Conservation (phyloP, 2,888 invertebrate species). For the Prosapia bicincta region DNA sequence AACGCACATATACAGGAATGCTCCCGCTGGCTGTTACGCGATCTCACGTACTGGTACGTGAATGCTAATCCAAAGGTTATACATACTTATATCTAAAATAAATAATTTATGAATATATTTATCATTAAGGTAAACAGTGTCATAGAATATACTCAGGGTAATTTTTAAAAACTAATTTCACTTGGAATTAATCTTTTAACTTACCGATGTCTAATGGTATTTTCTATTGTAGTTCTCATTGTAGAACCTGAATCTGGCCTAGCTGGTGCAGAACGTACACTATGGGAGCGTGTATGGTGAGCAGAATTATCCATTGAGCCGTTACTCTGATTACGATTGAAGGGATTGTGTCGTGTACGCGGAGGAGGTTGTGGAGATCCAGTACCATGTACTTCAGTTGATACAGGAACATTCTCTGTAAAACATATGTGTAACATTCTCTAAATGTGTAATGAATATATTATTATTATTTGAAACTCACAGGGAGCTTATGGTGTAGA, state of each 20-base stretch:
- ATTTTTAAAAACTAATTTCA: too few species aligned
- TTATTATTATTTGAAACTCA: too few species aligned
- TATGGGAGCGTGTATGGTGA: conserved; percentile 53
- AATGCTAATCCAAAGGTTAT: too few species aligned
- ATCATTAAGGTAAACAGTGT: neutral
- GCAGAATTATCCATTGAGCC: conserved; percentile 42
- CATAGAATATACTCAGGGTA: too few species aligned
- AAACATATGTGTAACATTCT: too few species aligned
- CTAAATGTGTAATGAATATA: too few species aligned
- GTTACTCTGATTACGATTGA: conserved; percentile 54
- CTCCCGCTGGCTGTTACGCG: too few species aligned
- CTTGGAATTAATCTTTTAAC: neutral
- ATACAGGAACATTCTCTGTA: conserved; percentile 34
- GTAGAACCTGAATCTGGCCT: conserved; percentile 36
- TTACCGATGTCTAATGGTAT: conserved; percentile 22
- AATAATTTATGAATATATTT: too few species aligned
- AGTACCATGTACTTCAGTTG: conserved; percentile 26
- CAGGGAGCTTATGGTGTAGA: too few species aligned
- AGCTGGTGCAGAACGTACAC: conserved; percentile 52
- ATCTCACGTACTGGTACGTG: too few species aligned
- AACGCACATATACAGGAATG: too few species aligned
- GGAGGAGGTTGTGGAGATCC: conserved; percentile 69
- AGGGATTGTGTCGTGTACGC: conserved; percentile 77
- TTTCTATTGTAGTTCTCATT: conserved; percentile 6
- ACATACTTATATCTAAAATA: too few species aligned